phyloP scores from a whole-genome alignment of 2,888 invertebrate genomes.

The Molanna angustata region DNA sequence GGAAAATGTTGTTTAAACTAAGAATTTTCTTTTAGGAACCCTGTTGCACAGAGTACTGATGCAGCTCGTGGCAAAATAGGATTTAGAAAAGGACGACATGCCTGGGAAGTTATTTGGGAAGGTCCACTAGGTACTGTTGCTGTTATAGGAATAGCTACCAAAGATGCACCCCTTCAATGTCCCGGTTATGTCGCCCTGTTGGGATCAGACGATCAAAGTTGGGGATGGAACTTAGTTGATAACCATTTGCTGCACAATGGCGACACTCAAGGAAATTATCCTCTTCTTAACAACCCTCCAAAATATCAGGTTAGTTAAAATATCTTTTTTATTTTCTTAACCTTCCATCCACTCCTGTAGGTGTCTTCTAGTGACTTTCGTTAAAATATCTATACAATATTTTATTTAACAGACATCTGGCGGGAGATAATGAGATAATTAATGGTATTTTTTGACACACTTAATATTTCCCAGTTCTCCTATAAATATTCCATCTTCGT shows the following conservation, averaged over 20 bases:
- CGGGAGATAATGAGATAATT: too few relatives aligned
- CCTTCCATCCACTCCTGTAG: too few relatives aligned
- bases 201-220: conserved; percentile 95
- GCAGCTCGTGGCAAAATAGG: conserved; percentile 89
- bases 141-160: conserved; percentile 92
- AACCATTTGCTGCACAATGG: conserved; percentile 96
- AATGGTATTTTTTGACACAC: too few relatives aligned
- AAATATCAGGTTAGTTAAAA: conserved; percentile 80
- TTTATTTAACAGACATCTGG: too few relatives aligned
- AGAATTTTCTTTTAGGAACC: too few relatives aligned
- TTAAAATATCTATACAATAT: too few relatives aligned
- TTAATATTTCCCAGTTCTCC: too few relatives aligned
- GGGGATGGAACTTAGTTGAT: conserved; percentile 99
- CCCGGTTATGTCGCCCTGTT: conserved; percentile 93
- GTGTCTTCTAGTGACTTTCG: too few relatives aligned
- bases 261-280: conserved; percentile 91
- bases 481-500: too few relatives aligned
- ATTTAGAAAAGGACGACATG: conserved; percentile 88
- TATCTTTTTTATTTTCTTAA: too few relatives aligned
- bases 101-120: conserved; percentile 99
- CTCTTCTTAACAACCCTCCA: conserved; percentile 91
- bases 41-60: conserved; percentile 98
- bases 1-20: too few relatives aligned
- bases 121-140: conserved; percentile 98
- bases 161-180: conserved; percentile 90